Evolutionary conservation across 2,888 invertebrate genomes (phyloP), one percentile per base, ranked within the genome.

Genomic region (Nineta flava): DNA sequence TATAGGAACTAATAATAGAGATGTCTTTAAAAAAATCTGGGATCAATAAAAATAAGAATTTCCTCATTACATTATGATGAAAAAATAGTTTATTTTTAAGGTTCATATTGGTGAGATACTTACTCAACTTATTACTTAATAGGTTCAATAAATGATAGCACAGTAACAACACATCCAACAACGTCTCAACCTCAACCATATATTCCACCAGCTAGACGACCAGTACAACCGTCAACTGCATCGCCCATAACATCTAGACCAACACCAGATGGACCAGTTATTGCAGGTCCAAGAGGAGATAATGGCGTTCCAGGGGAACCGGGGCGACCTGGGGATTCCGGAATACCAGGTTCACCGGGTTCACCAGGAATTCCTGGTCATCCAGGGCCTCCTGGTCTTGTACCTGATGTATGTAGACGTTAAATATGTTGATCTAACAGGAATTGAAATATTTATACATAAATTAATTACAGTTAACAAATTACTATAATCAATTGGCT

Each of bases 401-500:
- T 46, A 56, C 85, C 85, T 38, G 83, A 84, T 65, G 77, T 77
- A 59, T 70, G 70, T 58, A 46, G n/a, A n/a, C n/a, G n/a, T n/a
- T n/a, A n/a, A 46, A 9, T 7, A 60, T 26, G 12, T n/a, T 26
- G n/a, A n/a, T n/a, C n/a, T n/a, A 7, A 45, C 1, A 26, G 13
- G n/a, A 21, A 38, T 38, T 26, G 26, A 16, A 31, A 50, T 50
- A 16, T 9, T 32, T 48, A 46, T 26, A 43, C 46, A 31, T 49
- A 41, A 19, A 46, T 43, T 51, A 13, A 51, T 51, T 53, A 12
- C 53, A 80, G 79, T 71, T 85, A 21, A 75, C 81, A n/a, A 67
- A 75, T 16, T 87, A 87, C 61, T 76, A 86, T 57, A 78, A 83
- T 54, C 85, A 86, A 66, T 65, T 90, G 54, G 81, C 85, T 1